Evolutionary conservation across 35 echinoderm and acorn worm species (phyloP), one percentile per base, ranked within the genome.

Genomic region (Amphiura filiformis): DNA sequence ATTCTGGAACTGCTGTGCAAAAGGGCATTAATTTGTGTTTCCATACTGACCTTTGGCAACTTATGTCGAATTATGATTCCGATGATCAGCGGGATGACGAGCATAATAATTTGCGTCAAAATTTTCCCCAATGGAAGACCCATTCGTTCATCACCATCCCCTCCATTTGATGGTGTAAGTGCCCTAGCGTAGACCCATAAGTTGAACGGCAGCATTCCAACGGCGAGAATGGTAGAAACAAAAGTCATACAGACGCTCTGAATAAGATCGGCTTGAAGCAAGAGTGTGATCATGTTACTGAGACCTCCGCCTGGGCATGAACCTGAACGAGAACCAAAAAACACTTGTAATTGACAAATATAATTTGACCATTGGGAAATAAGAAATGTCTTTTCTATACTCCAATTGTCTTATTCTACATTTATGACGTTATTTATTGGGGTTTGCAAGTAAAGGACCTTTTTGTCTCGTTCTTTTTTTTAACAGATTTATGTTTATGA

Each of bases 181-280:
- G 87, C 83, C 26, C 90, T 82, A 3, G 81, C 89, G 80, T 98
- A 98, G 35, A 98, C 91, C 61, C 94, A 91, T 87, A 98, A 91
- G 84, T 98, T 98, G 26, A 98, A 78, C 0, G 96, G 96, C 20
- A 94, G 75, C 92, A 98, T 94, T 0, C 88, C 96, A 38, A 98
- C 56, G 9, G 96, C 96, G 0, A 91, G 83, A 35, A 87, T 38
- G 38, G 90, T 94, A 65, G 92, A 98, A 26, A 78, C 37, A 82
- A 94, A 94, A 17, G 96, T 98, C 96, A 98, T 98, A 35, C 89
- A 91, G 37, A 98, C 90, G 77, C 96, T 98, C 40, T 89, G 89
- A 36, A 94, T 94, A 34, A 98, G 92, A 76, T 98, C 96, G 12
- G 96, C 96, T 76, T 91, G 93, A 1, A 94, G 57, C 0, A 98